phyloP scores from a whole-genome alignment of 2,888 invertebrate species.

The Polydrusus cervinus region DNA sequence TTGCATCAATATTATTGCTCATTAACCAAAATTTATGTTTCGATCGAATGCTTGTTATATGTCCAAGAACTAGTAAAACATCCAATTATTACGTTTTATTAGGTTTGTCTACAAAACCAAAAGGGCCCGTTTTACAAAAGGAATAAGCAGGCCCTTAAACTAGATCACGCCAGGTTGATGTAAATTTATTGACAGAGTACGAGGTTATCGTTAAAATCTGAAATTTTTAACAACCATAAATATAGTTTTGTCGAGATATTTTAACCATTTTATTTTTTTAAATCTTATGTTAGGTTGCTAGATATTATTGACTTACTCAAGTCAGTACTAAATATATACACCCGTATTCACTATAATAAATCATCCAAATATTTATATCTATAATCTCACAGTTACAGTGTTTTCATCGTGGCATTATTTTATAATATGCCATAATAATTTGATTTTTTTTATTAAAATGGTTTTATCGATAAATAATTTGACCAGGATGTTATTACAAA shows the following conservation, averaged over 20 bases:
- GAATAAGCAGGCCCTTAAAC: constrained; percentile 22
- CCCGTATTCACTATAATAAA: too few species aligned
- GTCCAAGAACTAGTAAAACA: constrained; percentile 52
- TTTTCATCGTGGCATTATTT: too few species aligned
- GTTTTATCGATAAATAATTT: too few species aligned
- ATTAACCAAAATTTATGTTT: constrained; percentile 54
- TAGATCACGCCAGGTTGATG: constrained; percentile 19
- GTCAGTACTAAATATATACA: too few species aligned
- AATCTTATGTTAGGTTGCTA: too few species aligned
- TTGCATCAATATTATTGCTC: constrained; percentile 51
- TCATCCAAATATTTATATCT: too few species aligned
- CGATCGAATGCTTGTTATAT: constrained; percentile 44
- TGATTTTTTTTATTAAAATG: too few species aligned
- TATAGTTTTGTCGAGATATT: neutral
- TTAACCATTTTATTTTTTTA: too few species aligned
- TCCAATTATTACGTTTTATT: constrained; percentile 57
- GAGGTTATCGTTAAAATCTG: neutral
- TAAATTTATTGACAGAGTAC: constrained; percentile 9
- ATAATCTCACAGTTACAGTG: too few species aligned
- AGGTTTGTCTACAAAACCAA: constrained; percentile 51
- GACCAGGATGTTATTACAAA: too few species aligned
- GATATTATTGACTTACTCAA: too few species aligned
- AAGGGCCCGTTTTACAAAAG: constrained; percentile 25
- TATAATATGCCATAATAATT: too few species aligned
- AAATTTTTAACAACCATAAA: constrained; percentile 14